Conservation (phyloP, 2,113 vertebrate genomes). For the Rana temporaria region DNA sequence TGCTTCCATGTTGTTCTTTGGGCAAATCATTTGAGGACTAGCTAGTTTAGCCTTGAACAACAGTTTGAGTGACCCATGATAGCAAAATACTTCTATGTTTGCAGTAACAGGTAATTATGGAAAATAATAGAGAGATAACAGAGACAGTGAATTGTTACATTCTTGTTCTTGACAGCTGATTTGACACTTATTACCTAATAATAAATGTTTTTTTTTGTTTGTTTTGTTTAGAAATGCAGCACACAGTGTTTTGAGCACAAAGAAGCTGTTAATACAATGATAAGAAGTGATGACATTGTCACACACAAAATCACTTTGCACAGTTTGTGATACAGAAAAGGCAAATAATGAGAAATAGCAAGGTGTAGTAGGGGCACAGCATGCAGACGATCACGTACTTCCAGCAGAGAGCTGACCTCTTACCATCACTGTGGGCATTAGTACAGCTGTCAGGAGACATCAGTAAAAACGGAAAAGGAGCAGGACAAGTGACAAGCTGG, state of each 20-base stretch:
- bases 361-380: conserved; percentile 32
- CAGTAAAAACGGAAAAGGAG: conserved; percentile 29
- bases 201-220: not conserved
- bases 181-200: not conserved
- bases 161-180: not conserved
- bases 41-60: too few species aligned
- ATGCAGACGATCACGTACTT: conserved; percentile 40
- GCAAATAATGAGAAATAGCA: conserved; percentile 12
- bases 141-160: not conserved
- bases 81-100: too few species aligned
- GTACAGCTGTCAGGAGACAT: conserved; percentile 48
- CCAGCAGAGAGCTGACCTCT: conserved; percentile 40
- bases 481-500: conserved; percentile 36
- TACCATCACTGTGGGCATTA: conserved; percentile 44
- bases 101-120: too few species aligned
- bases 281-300: conserved; percentile 24
- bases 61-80: too few species aligned
- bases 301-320: conserved; percentile 35
- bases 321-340: conserved; percentile 1
- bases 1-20: too few species aligned
- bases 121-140: too few species aligned
- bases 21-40: too few species aligned
- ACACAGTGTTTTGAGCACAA: not conserved
- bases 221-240: not conserved
- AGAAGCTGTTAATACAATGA: conserved; percentile 13